Percentiles rank a stretch among this genome's conserved stretches.
Evolutionary conservation across 35 echinoderm and acorn worm species (phyloP).

Genomic region (Ophiothrix spiculata): DNA sequence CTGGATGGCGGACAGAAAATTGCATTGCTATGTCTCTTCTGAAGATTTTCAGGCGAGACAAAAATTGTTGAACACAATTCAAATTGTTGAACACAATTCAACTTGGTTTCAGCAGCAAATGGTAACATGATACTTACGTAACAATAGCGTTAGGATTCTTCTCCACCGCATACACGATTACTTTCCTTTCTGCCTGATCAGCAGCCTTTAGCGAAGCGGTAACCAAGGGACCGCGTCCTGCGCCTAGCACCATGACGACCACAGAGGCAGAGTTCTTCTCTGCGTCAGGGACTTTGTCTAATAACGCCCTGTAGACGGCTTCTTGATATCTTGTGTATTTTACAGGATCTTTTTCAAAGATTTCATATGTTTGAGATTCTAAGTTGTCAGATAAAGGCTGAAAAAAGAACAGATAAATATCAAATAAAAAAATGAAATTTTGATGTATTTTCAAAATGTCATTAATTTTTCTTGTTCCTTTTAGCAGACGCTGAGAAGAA

Average conservation of each 20-base stretch:
- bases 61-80: no score
- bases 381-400: slow-evolving; percentile 95
- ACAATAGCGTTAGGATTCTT: slow-evolving; percentile 98
- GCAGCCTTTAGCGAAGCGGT: slow-evolving; percentile 94
- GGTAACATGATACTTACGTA: no score
- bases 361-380: slow-evolving; percentile 98
- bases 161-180: slow-evolving; percentile 82
- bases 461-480: no score
- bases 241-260: slow-evolving; percentile 94
- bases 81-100: no score
- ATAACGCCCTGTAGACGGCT: slow-evolving; percentile 73
- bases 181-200: slow-evolving; percentile 82
- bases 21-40: no score
- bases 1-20: no score
- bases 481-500: no score
- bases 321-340: slow-evolving; percentile 89
- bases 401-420: slow-evolving; percentile 32
- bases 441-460: background rate
- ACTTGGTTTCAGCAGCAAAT: no score
- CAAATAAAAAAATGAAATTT: background rate
- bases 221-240: slow-evolving; percentile 89
- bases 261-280: slow-evolving; percentile 66
- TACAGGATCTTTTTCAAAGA: slow-evolving; percentile 98
- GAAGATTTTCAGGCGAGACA: no score
- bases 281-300: slow-evolving; percentile 75